phyloP scores from a whole-genome alignment of 2,888 invertebrate species.

The Strigamia transsilvanica region DNA sequence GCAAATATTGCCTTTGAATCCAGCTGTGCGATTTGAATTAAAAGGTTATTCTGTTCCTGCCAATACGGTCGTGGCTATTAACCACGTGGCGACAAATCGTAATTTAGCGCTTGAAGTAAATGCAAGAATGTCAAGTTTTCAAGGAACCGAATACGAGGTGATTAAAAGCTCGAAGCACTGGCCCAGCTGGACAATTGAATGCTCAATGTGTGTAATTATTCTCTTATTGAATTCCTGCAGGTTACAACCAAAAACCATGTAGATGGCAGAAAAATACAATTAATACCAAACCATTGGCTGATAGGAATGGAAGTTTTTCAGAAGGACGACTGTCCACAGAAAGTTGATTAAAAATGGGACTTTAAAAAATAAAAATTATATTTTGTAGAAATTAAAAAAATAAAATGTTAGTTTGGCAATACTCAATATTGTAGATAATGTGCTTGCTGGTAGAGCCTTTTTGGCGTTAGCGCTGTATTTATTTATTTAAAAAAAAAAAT shows the following conservation, averaged over 20 bases:
- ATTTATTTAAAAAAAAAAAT: too few relatives aligned
- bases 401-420: too few relatives aligned
- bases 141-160: not conserved
- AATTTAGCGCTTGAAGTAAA: not conserved
- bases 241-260: not conserved
- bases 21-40: not conserved
- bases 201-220: not conserved
- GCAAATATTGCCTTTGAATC: not conserved
- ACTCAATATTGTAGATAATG: too few relatives aligned
- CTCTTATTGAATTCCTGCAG: not conserved
- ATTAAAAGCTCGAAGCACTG: not conserved
- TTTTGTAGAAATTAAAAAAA: too few relatives aligned
- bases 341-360: too few relatives aligned
- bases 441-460: too few relatives aligned
- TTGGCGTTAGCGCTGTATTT: too few relatives aligned
- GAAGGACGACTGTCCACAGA: not conserved
- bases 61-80: not conserved
- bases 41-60: not conserved
- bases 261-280: not conserved
- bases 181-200: too few relatives aligned
- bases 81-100: not conserved
- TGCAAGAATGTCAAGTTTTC: not conserved
- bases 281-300: not conserved
- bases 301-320: not conserved
- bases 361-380: too few relatives aligned